These are phyloP conservation scores for Astropecten irregularis DNA, from an alignment of 53 echinoderm and acorn worm genomes.

Conservation along the genomic window DNA sequence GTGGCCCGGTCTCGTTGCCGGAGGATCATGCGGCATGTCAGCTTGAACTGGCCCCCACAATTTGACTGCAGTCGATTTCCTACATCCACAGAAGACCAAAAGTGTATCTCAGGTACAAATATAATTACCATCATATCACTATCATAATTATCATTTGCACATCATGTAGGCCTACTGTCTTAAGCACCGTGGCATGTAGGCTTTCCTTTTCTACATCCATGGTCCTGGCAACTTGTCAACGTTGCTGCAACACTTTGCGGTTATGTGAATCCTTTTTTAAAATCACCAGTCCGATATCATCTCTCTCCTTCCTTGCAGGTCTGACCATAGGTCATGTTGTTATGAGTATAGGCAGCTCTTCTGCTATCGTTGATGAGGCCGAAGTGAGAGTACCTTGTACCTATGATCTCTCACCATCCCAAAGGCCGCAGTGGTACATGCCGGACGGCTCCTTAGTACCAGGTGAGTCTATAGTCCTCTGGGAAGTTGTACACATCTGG, in stretches of 20 bases:
- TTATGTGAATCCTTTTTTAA: background rate
- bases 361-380: background rate
- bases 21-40: background rate
- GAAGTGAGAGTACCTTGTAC: conserved; percentile 32
- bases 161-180: too few relatives aligned
- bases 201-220: too few relatives aligned
- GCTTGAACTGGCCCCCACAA: background rate
- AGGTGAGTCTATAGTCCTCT: too few relatives aligned
- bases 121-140: too few relatives aligned
- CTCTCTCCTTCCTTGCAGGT: background rate
- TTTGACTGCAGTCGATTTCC: conserved; percentile 16
- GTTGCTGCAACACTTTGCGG: too few relatives aligned
- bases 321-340: background rate
- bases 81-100: background rate
- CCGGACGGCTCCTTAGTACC: conserved; percentile 1
- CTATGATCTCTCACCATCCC: background rate
- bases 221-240: too few relatives aligned
- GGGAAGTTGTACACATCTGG: too few relatives aligned
- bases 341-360: background rate
- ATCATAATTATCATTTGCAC: too few relatives aligned
- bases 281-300: background rate
- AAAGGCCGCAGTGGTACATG: conserved; percentile 1
- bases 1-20: background rate
- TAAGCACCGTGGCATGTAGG: too few relatives aligned
- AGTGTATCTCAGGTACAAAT: conserved; percentile 12